Evolutionary conservation across 2,113 vertebrate species (phyloP).

Genomic region (Chamaetylas fuelleborni): DNA sequence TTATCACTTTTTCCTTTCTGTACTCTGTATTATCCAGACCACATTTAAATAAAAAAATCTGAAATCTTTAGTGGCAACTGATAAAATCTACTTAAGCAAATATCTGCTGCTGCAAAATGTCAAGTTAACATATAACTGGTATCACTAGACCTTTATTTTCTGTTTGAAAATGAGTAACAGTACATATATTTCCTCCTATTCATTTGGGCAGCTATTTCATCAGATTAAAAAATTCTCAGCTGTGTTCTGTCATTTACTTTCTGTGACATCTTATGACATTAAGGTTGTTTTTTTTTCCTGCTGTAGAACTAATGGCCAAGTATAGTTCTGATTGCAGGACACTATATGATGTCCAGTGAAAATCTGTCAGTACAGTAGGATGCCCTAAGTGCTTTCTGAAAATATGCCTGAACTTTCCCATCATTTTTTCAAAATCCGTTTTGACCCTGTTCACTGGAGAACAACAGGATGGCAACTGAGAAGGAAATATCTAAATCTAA

Average conservation of each 20-base stretch:
- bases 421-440: not conserved
- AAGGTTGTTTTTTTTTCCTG: not conserved
- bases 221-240: not conserved
- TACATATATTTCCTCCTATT: not conserved
- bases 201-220: not conserved
- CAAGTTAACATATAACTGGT: not conserved
- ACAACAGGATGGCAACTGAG: not conserved
- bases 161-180: not conserved
- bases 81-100: not conserved
- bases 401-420: not conserved
- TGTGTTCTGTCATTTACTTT: not conserved
- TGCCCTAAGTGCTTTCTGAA: not conserved
- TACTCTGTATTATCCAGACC: not conserved
- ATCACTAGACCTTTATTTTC: not conserved
- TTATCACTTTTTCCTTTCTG: not conserved
- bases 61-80: not conserved
- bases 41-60: not conserved
- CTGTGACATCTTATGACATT: not conserved
- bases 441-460: not conserved
- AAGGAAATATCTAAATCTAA: conserved; percentile 25
- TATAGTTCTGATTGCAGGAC: not conserved
- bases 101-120: not conserved
- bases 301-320: not conserved
- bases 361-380: not conserved
- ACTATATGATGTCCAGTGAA: not conserved